These are phyloP conservation scores for Seriola dumerili DNA, from an alignment of 2,113 vertebrate species.

Conservation along the genomic window DNA sequence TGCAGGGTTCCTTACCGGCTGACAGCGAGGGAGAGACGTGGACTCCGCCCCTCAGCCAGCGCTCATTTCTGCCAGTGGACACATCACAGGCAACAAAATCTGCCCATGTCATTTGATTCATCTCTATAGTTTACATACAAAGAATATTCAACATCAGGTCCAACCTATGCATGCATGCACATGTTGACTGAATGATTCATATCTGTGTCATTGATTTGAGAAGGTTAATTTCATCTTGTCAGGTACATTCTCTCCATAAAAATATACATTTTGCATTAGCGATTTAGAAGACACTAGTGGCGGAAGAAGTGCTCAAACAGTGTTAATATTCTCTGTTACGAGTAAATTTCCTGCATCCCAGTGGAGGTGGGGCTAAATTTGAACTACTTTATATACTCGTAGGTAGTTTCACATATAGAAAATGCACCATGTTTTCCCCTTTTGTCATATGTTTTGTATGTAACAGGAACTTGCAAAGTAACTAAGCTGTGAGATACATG, in stretches of 20 bases:
- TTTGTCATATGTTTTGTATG: not conserved
- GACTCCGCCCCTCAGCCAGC: conserved; percentile 76
- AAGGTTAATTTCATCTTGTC: not conserved
- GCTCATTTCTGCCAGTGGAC: conserved; percentile 68
- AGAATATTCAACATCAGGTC: conserved; percentile 7
- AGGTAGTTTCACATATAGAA: not conserved
- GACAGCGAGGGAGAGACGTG: conserved; percentile 74
- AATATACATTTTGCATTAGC: not conserved
- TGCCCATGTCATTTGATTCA: conserved; percentile 35
- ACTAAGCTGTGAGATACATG: not conserved
- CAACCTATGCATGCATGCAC: not conserved
- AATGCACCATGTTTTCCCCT: not conserved
- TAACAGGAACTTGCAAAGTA: not conserved
- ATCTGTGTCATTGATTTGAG: not conserved
- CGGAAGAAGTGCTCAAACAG: not conserved
- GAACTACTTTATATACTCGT: not conserved
- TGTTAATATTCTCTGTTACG: not conserved
- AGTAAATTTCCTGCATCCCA: not conserved
- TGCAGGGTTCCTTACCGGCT: conserved; percentile 60
- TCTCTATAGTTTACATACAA: conserved; percentile 32
- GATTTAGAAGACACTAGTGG: not conserved
- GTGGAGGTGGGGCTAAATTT: not conserved
- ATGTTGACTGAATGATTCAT: not conserved
- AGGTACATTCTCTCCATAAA: not conserved
- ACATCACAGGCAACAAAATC: conserved; percentile 64